Evolutionary conservation across 2,797 vertebrate genomes (phyloP).

Genomic region (Potorous gilbertii): DNA sequence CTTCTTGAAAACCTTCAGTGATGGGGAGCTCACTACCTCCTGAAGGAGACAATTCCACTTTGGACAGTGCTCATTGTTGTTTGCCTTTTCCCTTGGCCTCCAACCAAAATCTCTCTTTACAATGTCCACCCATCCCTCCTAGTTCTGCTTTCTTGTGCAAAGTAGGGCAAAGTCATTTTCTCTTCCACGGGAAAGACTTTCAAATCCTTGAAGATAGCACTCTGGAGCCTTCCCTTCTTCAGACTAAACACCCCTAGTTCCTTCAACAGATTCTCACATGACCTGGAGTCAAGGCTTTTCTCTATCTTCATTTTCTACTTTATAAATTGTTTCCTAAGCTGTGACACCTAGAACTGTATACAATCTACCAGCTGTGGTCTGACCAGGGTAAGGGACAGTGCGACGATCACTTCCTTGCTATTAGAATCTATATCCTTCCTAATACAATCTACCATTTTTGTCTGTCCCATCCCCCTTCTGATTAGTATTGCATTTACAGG

Average conservation of each 20-base stretch:
- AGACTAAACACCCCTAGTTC: background rate
- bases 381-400: background rate
- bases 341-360: background rate
- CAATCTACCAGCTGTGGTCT: background rate
- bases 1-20: background rate
- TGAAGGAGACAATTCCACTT: background rate
- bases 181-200: background rate
- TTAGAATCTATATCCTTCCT: no score
- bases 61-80: background rate
- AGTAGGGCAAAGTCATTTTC: background rate
- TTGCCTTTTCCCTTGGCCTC: background rate
- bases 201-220: background rate
- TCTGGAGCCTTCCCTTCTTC: background rate
- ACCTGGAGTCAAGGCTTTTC: background rate
- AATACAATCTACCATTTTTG: background rate
- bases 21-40: background rate
- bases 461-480: background rate
- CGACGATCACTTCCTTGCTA: no score
- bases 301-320: background rate
- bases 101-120: background rate
- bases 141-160: background rate
- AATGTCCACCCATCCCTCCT: background rate
- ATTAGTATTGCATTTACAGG: background rate
- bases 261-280: background rate
- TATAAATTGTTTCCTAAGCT: background rate